A percentile compares a stretch with the other conserved stretches of the same genome.
Evolutionary conservation across 64 coral and sea anemone genomes (phyloP).

Genomic region (Dendrophyllia cribrosa): DNA sequence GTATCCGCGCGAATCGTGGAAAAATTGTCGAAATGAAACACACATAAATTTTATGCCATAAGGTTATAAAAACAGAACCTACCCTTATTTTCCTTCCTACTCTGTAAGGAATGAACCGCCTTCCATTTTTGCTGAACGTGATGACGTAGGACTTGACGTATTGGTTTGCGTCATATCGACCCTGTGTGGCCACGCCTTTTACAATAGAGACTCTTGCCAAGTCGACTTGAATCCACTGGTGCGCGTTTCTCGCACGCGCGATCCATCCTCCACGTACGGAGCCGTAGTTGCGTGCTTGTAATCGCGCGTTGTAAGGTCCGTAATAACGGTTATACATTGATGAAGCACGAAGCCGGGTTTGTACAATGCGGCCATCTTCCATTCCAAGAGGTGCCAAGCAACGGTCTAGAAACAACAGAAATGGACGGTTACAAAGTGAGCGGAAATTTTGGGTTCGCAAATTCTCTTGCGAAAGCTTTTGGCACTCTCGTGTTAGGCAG

Average conservation of each 20-base stretch:
- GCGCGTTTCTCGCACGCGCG: slow-evolving; percentile 61
- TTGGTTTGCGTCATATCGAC: slow-evolving; percentile 45
- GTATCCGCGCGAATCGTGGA: too few relatives aligned
- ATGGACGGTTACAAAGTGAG: not conserved
- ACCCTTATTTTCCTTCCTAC: slow-evolving; percentile 10
- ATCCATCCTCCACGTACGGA: slow-evolving; percentile 53
- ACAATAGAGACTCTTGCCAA: slow-evolving; percentile 46
- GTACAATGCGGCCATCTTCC: slow-evolving; percentile 55
- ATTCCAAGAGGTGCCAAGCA: slow-evolving; percentile 69
- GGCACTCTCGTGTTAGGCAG: too few relatives aligned
- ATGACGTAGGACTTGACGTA: slow-evolving; percentile 75
- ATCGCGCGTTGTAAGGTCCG: slow-evolving; percentile 44
- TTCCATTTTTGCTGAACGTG: slow-evolving; percentile 61
- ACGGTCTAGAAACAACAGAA: not conserved
- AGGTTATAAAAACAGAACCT: not conserved
- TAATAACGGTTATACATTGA: slow-evolving; percentile 51
- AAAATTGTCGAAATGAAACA: too few relatives aligned
- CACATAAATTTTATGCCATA: too few relatives aligned
- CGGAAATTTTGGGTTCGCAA: not conserved
- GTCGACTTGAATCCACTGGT: slow-evolving; percentile 81
- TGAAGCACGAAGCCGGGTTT: slow-evolving; percentile 60
- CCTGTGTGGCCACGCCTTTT: slow-evolving; percentile 69
- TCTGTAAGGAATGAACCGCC: slow-evolving; percentile 32
- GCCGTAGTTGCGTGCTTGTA: slow-evolving; percentile 36
- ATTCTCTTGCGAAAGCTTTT: too few relatives aligned